Evolutionary conservation across 2,113 vertebrate genomes (phyloP).

Genomic region (Noturus placidus): DNA sequence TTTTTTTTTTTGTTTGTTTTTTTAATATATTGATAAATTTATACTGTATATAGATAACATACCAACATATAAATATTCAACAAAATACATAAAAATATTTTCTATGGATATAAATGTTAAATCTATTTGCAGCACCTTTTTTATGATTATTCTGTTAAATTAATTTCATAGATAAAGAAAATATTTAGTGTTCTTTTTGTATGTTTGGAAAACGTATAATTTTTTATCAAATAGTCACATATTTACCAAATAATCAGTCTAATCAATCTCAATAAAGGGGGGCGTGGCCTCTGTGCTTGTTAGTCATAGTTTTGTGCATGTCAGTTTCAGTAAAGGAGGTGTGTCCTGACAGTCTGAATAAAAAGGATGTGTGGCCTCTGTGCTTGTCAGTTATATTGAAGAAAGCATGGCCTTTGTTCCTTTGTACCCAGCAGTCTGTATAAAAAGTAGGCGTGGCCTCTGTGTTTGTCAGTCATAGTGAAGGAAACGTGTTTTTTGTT

Average conservation of each 20-base stretch:
- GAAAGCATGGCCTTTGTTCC: neutral
- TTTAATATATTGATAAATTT: neutral
- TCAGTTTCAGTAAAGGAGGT: neutral
- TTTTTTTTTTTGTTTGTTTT: neutral
- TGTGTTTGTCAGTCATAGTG: neutral
- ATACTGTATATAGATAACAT: neutral
- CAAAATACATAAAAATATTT: neutral
- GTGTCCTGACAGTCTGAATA: neutral
- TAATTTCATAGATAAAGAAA: neutral
- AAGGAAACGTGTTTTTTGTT: neutral
- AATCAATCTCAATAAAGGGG: neutral
- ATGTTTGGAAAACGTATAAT: neutral
- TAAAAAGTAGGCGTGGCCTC: neutral
- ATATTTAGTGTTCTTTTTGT: neutral
- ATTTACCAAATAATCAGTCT: neutral
- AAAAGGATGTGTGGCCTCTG: neutral
- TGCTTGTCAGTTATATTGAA: neutral
- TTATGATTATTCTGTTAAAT: neutral
- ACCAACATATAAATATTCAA: neutral
- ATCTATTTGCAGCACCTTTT: neutral
- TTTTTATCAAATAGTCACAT: neutral
- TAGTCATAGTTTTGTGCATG: neutral
- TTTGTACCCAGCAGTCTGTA: too few species aligned
- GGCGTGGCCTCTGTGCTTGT: neutral
- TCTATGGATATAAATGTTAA: neutral